These are phyloP conservation scores for Cheilosia scutellata DNA, from an alignment of 2,888 invertebrate species.

Conservation along the genomic window DNA sequence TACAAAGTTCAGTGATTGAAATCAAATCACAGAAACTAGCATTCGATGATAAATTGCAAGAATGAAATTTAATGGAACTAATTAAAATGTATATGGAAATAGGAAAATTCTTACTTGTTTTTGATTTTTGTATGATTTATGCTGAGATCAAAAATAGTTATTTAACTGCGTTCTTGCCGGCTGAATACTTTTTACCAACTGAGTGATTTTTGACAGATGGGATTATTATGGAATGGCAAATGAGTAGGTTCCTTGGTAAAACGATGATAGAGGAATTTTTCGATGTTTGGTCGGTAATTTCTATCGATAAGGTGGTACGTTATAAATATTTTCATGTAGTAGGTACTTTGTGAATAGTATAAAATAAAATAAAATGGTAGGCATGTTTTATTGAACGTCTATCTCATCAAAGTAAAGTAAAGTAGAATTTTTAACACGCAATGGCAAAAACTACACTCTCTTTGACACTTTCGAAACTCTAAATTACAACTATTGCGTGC, in stretches of 20 bases:
- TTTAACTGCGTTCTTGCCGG: conserved; percentile 32
- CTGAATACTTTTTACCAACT: conserved; percentile 19
- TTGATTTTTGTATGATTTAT: not conserved
- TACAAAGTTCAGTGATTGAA: too few species aligned
- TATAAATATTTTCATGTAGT: not conserved
- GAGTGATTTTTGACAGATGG: conserved; percentile 18
- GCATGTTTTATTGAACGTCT: too few species aligned
- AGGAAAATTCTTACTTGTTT: conserved; percentile 41
- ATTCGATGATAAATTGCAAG: too few species aligned
- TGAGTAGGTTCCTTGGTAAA: not conserved
- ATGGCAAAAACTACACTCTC: too few species aligned
- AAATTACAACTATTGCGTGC: too few species aligned
- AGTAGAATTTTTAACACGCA: too few species aligned
- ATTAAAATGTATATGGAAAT: not conserved
- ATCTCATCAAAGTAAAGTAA: too few species aligned
- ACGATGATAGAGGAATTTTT: not conserved
- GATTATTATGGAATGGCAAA: not conserved
- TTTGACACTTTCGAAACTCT: too few species aligned
- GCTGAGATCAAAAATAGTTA: conserved; percentile 1
- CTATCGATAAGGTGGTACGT: not conserved
- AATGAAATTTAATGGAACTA: too few species aligned
- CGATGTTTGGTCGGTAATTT: conserved; percentile 31
- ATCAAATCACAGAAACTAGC: too few species aligned
- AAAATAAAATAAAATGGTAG: too few species aligned
- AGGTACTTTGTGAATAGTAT: too few species aligned